Evolutionary conservation across 2,797 vertebrate species (phyloP), one percentile per base, ranked within the genome.

Genomic region (Pagetopsis macropterus): DNA sequence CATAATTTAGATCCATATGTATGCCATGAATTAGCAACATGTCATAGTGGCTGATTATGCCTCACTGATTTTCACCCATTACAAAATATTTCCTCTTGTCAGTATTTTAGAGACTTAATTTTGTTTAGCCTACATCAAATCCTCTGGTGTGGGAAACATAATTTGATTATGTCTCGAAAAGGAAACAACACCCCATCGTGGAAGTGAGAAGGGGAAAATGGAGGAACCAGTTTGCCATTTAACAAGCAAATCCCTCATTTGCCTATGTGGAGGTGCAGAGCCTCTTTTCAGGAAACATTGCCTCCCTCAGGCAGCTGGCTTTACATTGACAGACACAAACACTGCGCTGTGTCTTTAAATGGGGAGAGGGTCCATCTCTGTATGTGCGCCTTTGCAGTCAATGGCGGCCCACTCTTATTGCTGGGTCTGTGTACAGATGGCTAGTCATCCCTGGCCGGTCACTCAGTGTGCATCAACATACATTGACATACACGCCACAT

Each of bases 331-430:
- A 80, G 56, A 78, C 64, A 84, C 75, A 83, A 81, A 88, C 84
- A 80, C 80, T 74, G 85, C 75, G 74, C 87, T 93, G 92, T 91
- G 63, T n/a, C 92, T 91, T 93, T 94, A 94, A 93, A 89, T 83
- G 71, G 73, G 76, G 85, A 87, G 87, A 87, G 83, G 87, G 87
- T 88, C 86, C 76, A 67, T 85, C 73, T 65, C 78, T 78, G 77
- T 74, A 81, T 81, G 76, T 90, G 82, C 76, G 87, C 79, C 85
- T 88, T 88, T 87, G 90, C 89, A 90, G 85, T 92, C 92, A 93
- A 94, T 94, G 91, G 93, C 91, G 92, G 89, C 88, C 81, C 83
- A 75, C 86, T 87, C 82, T 80, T 82, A 79, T 21, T 33, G 78
- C 76, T 75, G 41, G 67, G 59, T 79, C 75, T 78, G 79, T 80